Evolutionary conservation across 2,888 invertebrate genomes (phyloP).

Genomic region (Melipona beecheii): DNA sequence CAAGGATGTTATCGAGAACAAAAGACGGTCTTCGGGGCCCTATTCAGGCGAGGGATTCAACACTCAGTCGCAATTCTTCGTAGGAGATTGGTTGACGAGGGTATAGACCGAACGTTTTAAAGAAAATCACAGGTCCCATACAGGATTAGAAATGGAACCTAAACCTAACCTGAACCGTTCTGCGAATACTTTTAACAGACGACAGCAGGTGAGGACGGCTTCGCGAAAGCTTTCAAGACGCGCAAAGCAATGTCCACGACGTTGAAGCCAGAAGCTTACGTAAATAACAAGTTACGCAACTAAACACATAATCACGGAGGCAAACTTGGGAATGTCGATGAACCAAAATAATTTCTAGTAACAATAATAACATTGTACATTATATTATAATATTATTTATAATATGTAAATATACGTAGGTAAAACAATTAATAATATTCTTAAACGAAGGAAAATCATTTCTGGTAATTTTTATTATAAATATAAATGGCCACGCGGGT

Average conservation of each 20-base stretch:
- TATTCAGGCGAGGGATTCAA: conserved; percentile 28
- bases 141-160: conserved; percentile 16
- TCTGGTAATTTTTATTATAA: no score
- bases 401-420: no score
- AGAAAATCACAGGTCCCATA: conserved; percentile 2
- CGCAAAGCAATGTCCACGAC: background rate
- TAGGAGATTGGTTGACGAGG: conserved; percentile 32
- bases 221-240: conserved; percentile 26
- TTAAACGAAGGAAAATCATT: no score
- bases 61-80: conserved; percentile 23
- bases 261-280: conserved; percentile 4
- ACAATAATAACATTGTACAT: background rate
- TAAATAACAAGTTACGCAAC: conserved; percentile 27
- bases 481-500: no score
- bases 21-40: background rate
- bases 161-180: no score
- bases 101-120: background rate
- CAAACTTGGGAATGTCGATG: background rate
- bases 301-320: background rate
- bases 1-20: conserved; percentile 35
- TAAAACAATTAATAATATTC: no score
- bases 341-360: background rate
- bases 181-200: conserved; percentile 6
- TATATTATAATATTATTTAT: no score
- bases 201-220: background rate